Conservation (phyloP, 2,797 vertebrate genomes). For the Nothura maculosa region DNA sequence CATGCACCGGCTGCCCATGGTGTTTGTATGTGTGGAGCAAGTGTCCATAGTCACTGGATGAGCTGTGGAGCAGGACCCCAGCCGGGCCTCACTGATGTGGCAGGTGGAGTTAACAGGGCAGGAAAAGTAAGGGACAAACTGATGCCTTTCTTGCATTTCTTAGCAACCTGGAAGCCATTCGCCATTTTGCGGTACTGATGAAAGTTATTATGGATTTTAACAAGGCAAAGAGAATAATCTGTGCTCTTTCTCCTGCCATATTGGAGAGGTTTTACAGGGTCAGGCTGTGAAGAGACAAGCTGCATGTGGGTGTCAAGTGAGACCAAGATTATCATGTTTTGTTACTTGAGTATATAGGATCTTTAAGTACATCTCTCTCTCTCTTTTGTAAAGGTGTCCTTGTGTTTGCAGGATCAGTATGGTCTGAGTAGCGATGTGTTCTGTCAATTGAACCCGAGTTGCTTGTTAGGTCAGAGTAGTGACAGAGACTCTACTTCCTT, state of each 20-base stretch:
- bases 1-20: neutral
- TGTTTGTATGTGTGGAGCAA: neutral
- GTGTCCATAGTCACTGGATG: neutral
- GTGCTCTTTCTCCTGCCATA: neutral
- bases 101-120: neutral
- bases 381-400: neutral
- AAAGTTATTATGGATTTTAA: neutral
- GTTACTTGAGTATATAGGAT: neutral
- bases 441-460: neutral
- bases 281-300: neutral
- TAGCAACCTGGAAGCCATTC: neutral
- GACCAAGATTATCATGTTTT: neutral
- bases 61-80: neutral
- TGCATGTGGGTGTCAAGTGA: neutral
- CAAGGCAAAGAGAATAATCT: neutral
- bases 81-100: rapidly evolving
- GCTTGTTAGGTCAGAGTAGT: neutral
- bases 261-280: neutral
- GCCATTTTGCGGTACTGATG: neutral
- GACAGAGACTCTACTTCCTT: neutral
- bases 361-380: neutral
- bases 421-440: neutral
- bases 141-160: neutral
- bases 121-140: neutral
- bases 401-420: neutral